phyloP scores from a whole-genome alignment of 1,140 invertebrate species.

The Pemphigus obesinymphae region DNA sequence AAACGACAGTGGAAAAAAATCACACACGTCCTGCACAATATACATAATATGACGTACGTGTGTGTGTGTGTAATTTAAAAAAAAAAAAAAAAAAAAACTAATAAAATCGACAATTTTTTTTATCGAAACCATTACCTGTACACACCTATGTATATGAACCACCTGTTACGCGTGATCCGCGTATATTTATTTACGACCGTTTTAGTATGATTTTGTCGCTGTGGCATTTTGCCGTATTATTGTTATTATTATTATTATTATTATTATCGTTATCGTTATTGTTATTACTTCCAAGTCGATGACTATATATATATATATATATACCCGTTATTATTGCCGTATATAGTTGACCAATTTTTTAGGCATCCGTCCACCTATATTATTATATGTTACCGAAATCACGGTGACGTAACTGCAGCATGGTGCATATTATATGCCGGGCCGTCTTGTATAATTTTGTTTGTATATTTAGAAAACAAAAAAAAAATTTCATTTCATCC shows the following conservation, averaged over 20 bases:
- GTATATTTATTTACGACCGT: constrained; percentile 3
- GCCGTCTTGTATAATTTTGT: too few species aligned
- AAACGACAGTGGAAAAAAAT: neutral
- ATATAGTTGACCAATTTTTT: neutral
- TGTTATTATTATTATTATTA: neutral
- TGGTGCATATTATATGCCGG: too few species aligned
- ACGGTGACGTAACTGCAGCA: too few species aligned
- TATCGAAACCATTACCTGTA: neutral
- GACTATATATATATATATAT: too few species aligned
- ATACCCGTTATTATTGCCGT: too few species aligned
- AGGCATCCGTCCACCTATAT: too few species aligned
- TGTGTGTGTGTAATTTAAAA: neutral
- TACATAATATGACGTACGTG: neutral
- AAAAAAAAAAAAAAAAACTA: neutral
- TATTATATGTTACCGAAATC: too few species aligned
- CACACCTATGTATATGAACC: neutral
- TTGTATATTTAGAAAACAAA: too few species aligned
- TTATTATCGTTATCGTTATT: neutral
- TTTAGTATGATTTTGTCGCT: neutral
- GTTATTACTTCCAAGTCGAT: neutral
- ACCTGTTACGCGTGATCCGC: neutral
- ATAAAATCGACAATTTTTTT: neutral
- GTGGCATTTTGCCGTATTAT: neutral
- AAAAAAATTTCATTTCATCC: too few species aligned
- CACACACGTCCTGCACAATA: neutral